Evolutionary conservation across 2,888 invertebrate genomes (phyloP), one percentile per base, ranked within the genome.

Genomic region (Seira musarum): DNA sequence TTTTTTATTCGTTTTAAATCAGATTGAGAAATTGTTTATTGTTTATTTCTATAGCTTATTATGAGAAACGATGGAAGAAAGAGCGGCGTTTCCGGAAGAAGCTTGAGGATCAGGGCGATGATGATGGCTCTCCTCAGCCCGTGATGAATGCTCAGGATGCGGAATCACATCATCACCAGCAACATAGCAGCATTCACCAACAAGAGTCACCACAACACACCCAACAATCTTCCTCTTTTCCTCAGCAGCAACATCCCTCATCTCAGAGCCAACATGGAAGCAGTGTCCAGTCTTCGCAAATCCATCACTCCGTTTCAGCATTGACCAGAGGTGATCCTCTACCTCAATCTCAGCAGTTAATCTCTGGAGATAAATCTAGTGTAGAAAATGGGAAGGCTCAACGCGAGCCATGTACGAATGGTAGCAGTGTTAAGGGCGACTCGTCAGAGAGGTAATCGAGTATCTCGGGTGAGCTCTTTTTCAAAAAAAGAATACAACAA

Each of bases 11-110:
- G 63, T 22, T 22, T 63, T 19, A 63, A 5, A 63, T 10, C 21
- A 8, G 30, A 30, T 8, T n/a, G n/a, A 30, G 2, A 30, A 22
- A 63, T 63, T 22, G 2, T 53, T 53, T 17, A 40, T 13, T 40
- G 6, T 40, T 6, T 40, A 60, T 65, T 53, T 80, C 83, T 91
- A 21, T 92, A 97, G 97, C 94, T 83, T 91, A 94, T 89, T 95
- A 95, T 89, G 96, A 96, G 89, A 96, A 96, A 89, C 93, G 96
- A 83, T 92, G 96, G 90, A 94, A 96, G 91, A 94, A 95, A 88
- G 97, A 97, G 89, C 92, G 94, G 88, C 92, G 94, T 87, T 91
- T 96, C 77, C 96, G 96, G 88, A 95, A 96, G 86, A 95, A 96
- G 88, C 90, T 96, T 83, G 95, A 95, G 79, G 87, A 85, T 73